Evolutionary conservation across 2,888 invertebrate genomes (phyloP), one percentile per base, ranked within the genome.

Genomic region (Yponomeuta sedellus): DNA sequence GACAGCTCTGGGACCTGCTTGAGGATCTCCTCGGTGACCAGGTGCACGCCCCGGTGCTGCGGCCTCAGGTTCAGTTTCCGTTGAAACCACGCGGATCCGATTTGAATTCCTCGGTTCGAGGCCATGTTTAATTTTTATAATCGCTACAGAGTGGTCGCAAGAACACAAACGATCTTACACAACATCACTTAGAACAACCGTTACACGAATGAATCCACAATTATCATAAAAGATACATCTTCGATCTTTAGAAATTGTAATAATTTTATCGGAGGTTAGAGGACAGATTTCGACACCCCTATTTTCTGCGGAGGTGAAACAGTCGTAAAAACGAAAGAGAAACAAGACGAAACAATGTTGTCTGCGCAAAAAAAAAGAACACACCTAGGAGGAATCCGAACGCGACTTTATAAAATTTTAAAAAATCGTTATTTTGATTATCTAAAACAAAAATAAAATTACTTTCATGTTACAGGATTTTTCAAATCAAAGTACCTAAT

Each of bases 21-120:
- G 72, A 97, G 93, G 81, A 99, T 97, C 93, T 98, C 98, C 91
- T 99, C 98, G 73, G 98, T 98, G 78, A 99, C 97, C 80, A 98
- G 94, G 93, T 99, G 98, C 84, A 98, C 98, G 82, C 98, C 98
- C 85, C 98, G 94, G 91, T 97, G 97, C 92, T 98, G 98, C 80
- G 98, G 97, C 89, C 97, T 94, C 89, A 99, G 94, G 92, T 97
- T 97, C 88, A 99, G 96, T 93, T 98, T 98, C 92, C 97, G 96
- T 93, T 99, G 98, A 94, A 97, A 97, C 98, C 98, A 99, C 92
- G 98, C 97, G 88, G 97, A 97, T 92, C 97, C 97, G 86, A 96
- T 96, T 94, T 97, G 97, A 92, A 97, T 95, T 90, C 97, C 97
- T 92, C 95, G 93, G 92, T 96, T 95, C 91, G 96, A 96, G 94